Base-by-base conservation (phyloP, 2,797 vertebrate species). In the Silurus lanzhouensis region DNA sequence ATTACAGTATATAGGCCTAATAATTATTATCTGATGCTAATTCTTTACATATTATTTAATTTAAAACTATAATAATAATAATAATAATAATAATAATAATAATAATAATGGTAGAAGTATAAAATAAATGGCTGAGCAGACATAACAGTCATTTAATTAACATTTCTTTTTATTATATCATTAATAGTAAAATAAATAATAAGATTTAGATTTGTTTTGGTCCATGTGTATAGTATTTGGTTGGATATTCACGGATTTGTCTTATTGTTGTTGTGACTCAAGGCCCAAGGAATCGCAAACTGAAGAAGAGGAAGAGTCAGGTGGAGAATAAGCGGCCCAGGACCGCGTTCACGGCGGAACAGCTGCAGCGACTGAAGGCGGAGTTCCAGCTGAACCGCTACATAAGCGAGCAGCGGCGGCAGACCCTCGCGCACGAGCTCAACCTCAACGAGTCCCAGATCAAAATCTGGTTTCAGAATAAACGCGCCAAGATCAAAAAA, bases 401-500 rank as follows among this genome's bases (percentile, higher is more conserved):
- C 93, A 97, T 99, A 92, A 97, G 97, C 4, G 97, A 98, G 92
- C 97, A 98, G 93, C 93, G 97, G 92, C 92, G 97, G 61, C 97
- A 97, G 94, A 93, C 93, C 60, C 93, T 99, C 92, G 97, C 97
- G 55, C 96, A 96, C 88, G 97, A 99, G 92, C 97, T 99, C 83
- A 95, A 92, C 90, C 96, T 99, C 86, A 98, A 99, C 92, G 97
- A 98, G 93, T 97, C 97, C 64, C 97, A 99, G 92, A 98, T 99
- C 91, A 98, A 98, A 90, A 98, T 99, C 93, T 99, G 97, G 97
- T 99, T 99, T 91, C 97, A 99, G 94, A 99, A 99, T 93, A 99
- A 99, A 90, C 93, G 97, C 52, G 97, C 97, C 87, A 99, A 98
- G 88, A 97, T 98, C 90, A 99, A 99, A 92, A 98, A 98, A 85